Evolutionary conservation across 2,113 vertebrate species (phyloP).

Genomic region (Promerops cafer): DNA sequence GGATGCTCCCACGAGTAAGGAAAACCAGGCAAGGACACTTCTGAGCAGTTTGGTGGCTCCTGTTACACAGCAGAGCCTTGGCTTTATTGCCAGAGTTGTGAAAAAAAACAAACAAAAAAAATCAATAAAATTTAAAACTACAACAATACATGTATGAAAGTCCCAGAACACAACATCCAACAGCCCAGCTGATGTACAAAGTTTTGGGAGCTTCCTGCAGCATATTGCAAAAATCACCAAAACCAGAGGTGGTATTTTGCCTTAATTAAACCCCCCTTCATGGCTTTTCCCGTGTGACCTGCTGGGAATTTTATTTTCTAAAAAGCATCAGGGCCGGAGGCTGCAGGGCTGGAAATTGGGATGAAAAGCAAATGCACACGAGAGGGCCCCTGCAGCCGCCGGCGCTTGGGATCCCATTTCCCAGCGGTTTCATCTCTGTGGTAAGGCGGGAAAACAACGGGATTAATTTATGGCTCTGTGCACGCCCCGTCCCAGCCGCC

Average conservation of each 20-base stretch:
- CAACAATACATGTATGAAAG: not conserved
- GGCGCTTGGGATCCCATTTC: accelerated
- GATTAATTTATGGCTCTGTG: accelerated
- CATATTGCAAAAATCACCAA: not conserved
- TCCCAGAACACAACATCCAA: accelerated
- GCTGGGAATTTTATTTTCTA: not conserved
- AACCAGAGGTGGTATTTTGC: not conserved
- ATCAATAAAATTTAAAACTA: accelerated
- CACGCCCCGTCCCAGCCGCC: not conserved
- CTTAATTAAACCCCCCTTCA: accelerated
- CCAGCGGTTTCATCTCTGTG: not conserved
- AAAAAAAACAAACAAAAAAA: not conserved
- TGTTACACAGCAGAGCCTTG: not conserved
- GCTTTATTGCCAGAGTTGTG: not conserved
- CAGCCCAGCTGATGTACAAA: not conserved
- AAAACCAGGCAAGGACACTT: not conserved
- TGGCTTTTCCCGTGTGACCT: accelerated
- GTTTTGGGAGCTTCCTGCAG: not conserved
- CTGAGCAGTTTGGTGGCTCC: not conserved
- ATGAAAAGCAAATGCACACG: accelerated
- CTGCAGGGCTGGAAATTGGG: not conserved
- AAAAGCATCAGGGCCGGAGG: not conserved
- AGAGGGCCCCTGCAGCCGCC: not conserved
- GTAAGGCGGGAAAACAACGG: accelerated
- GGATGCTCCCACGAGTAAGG: not conserved